Evolutionary conservation across 2,888 invertebrate species (phyloP), one percentile per base, ranked within the genome.

Genomic region (Drosophila helvetica): DNA sequence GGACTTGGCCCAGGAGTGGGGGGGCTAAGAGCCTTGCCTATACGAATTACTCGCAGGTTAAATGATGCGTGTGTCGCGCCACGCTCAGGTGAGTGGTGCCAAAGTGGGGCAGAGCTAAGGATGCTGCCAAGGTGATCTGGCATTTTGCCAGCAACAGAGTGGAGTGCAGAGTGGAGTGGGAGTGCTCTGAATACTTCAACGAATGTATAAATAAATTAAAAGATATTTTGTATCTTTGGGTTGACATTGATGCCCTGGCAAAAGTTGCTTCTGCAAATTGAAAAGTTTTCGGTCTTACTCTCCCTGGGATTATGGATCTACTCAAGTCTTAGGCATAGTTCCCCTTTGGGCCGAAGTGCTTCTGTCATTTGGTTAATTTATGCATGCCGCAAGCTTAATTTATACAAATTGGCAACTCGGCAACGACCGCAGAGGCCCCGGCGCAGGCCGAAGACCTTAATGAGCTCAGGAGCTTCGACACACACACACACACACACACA

Each of bases 161-260:
- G n/a, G 25, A 25, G 48, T 30, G 25, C 18, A 55, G 22, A 25
- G 19, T 9, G 33, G 19, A 43, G 48, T 33, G 33, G 33, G 2
- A 47, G 43, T 52, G 50, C 48, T 51, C 46, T 45, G 73, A 65
- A 72, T 73, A 77, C 77, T 70, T 76, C 64, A 78, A 74, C 73
- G 80, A 70, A 59, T 77, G 72, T 75, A 84, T 86, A 89, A 89
- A 88, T 88, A 88, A 84, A 87, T 89, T 89, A 81, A 77, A 75
- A 74, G 74, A 71, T 75, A 75, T 80, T 81, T 77, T 73, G 33
- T 72, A 53, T 67, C 72, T 67, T 61, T 66, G 15, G 65, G 58
- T 75, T 71, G 74, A 81, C 81, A 75, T 72, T 73, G 73, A 77
- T 69, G 68, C 45, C 54, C 58, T 48, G 56, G 25, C 48, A 55